phyloP scores from a whole-genome alignment of 2,888 invertebrate species.

The Mesorhabditis belari region DNA sequence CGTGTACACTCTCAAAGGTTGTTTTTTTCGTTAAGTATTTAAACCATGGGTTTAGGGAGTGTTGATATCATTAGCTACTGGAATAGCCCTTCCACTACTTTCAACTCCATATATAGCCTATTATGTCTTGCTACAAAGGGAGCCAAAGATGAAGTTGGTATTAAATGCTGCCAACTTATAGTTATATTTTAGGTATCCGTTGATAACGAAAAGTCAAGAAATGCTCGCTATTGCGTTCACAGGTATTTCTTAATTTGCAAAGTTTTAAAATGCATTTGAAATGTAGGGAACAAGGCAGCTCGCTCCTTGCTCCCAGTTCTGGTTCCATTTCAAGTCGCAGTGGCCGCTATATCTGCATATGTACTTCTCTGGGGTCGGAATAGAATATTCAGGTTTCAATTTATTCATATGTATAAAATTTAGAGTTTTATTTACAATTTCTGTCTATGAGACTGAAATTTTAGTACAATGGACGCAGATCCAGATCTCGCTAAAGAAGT shows the following conservation, averaged over 20 bases:
- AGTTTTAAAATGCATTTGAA: not conserved
- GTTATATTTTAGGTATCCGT: conserved; percentile 7
- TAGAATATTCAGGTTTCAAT: conserved; percentile 13
- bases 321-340: conserved; percentile 26
- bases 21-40: not conserved
- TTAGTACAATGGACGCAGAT: conserved; percentile 40
- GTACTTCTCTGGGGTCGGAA: conserved; percentile 39
- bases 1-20: conserved; percentile 15
- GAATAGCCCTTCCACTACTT: conserved; percentile 35
- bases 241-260: not conserved
- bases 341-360: conserved; percentile 31
- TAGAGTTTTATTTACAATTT: too few relatives aligned
- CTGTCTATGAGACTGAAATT: conserved; percentile 36
- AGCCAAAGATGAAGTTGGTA: not conserved
- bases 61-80: conserved; percentile 27
- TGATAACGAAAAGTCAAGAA: conserved; percentile 21
- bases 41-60: conserved; percentile 5
- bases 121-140: conserved; percentile 39
- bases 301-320: conserved; percentile 14
- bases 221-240: conserved; percentile 25
- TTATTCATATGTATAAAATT: conserved; percentile 1
- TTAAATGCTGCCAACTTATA: too few relatives aligned
- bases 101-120: conserved; percentile 40
- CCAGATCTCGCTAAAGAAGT: conserved; percentile 31
- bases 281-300: conserved; percentile 21